These are phyloP conservation scores for Dolichopus griseipennis DNA, from an alignment of 2,888 invertebrate genomes.

Conservation along the genomic window DNA sequence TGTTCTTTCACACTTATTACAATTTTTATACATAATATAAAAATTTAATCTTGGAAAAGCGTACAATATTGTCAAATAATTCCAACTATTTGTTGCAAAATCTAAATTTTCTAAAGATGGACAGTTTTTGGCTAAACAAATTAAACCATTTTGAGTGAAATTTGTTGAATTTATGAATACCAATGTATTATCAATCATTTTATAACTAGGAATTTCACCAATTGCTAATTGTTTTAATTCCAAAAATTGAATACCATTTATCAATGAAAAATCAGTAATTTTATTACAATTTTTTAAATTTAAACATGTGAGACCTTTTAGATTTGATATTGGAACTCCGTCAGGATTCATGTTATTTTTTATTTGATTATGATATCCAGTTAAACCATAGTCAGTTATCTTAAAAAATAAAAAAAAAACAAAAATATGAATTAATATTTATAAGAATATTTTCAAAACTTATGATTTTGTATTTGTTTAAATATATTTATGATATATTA, in stretches of 20 bases:
- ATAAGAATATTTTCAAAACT: background rate
- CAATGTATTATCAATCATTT: constrained; percentile 1
- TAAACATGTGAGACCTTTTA: background rate
- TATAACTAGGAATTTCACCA: background rate
- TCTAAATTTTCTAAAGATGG: constrained; percentile 1
- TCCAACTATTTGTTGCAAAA: background rate
- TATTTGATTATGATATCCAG: background rate
- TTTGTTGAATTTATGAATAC: background rate
- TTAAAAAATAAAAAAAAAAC: background rate
- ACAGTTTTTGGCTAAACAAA: background rate
- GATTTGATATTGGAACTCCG: background rate
- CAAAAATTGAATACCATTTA: background rate
- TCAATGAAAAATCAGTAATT: background rate
- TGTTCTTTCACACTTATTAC: background rate
- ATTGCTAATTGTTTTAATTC: background rate
- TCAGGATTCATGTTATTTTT: background rate
- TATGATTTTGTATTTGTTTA: too few relatives aligned
- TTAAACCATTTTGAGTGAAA: background rate
- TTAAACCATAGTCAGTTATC: background rate
- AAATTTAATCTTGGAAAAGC: background rate
- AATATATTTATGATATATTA: too few relatives aligned
- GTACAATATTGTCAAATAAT: background rate
- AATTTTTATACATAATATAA: background rate
- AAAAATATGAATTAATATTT: background rate
- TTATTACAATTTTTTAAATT: constrained; percentile 4